Evolutionary conservation across 2,888 invertebrate species (phyloP).

Genomic region (Cephus nigrinus): DNA sequence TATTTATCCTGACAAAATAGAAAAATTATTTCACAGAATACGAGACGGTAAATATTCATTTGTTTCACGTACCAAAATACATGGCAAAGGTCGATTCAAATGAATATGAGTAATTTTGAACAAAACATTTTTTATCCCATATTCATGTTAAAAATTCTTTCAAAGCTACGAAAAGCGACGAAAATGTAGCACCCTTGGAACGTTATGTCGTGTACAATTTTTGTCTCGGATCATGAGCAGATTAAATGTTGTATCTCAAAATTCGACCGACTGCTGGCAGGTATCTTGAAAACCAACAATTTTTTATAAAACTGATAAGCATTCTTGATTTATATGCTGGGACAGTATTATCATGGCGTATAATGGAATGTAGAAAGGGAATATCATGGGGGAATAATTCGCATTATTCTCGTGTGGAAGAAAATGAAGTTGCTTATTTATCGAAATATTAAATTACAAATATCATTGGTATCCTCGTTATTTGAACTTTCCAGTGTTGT

Average conservation of each 20-base stretch:
- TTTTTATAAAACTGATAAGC: not conserved
- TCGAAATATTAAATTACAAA: too few species aligned
- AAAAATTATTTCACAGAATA: too few species aligned
- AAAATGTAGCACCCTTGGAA: not conserved
- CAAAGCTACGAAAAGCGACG: not conserved
- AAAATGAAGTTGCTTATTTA: too few species aligned
- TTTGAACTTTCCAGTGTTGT: too few species aligned
- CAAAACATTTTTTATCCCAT: not conserved
- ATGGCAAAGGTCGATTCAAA: too few species aligned
- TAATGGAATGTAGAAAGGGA: too few species aligned
- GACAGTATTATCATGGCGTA: not conserved
- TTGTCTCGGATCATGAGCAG: not conserved
- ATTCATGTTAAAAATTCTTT: not conserved
- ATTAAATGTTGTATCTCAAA: not conserved
- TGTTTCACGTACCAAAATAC: too few species aligned
- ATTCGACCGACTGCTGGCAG: not conserved
- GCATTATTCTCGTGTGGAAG: not conserved
- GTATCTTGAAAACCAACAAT: not conserved
- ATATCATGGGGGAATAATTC: not conserved
- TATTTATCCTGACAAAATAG: too few species aligned
- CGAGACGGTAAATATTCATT: too few species aligned
- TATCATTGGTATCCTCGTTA: too few species aligned
- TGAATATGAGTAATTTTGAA: too few species aligned
- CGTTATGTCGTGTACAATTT: not conserved
- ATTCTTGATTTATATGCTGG: not conserved